Percentiles rank a stretch among this genome's conserved stretches.
Conservation (phyloP, 2,113 vertebrate species). For the Lichenostomus cassidix region DNA sequence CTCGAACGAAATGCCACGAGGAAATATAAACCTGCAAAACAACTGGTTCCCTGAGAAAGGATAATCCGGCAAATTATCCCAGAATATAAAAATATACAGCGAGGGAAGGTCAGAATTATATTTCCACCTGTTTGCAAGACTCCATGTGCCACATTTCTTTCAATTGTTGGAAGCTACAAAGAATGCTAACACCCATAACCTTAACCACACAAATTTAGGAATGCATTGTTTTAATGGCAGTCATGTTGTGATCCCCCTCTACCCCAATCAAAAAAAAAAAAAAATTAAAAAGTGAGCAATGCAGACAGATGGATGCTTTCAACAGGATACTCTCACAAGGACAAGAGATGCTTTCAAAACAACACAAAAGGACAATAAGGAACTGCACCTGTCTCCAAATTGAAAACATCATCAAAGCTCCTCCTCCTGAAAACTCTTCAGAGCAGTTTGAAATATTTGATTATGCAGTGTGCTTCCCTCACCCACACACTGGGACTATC, state of each 20-base stretch:
- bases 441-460: neutral
- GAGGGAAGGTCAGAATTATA: conserved; percentile 1
- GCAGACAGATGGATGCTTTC: neutral
- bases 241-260: neutral
- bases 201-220: neutral
- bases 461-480: neutral
- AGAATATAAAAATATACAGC: conserved; percentile 2
- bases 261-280: neutral
- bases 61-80: neutral
- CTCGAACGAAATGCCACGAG: neutral
- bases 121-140: neutral
- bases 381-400: neutral
- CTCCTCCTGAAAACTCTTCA: neutral
- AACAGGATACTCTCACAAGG: neutral
- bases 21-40: conserved; percentile 50
- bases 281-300: neutral
- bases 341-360: neutral
- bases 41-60: conserved; percentile 35
- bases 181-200: neutral
- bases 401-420: neutral
- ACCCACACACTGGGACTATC: rapidly evolving
- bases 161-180: conserved; percentile 6
- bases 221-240: neutral
- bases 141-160: neutral
- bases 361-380: neutral